Conservation (phyloP, 2,888 invertebrate species). For the Xestia c-nigrum region DNA sequence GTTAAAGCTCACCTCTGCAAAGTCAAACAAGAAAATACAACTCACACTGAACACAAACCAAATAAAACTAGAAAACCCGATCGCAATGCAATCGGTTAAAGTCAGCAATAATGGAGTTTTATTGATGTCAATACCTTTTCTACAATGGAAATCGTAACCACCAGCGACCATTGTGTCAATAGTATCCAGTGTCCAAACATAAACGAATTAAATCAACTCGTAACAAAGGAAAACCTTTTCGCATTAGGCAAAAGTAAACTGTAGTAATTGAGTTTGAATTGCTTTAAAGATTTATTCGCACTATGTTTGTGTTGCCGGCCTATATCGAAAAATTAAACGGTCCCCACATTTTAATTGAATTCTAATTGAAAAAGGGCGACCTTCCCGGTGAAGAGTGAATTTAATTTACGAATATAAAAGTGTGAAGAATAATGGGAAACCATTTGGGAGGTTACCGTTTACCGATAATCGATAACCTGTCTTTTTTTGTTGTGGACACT, state of each 20-base stretch:
- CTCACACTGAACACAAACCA: conserved; percentile 31
- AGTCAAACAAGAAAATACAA: conserved; percentile 23
- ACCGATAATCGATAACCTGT: conserved; percentile 44
- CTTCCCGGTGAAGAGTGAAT: conserved; percentile 55
- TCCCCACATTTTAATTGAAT: conserved; percentile 80
- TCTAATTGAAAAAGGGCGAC: conserved; percentile 71
- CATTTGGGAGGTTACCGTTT: conserved; percentile 49
- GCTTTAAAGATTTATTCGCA: conserved; percentile 87
- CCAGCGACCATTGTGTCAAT: conserved; percentile 73
- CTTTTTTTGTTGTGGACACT: conserved; percentile 20
- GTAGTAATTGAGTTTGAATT: conserved; percentile 88
- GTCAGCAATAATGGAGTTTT: conserved; percentile 54
- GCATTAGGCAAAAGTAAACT: conserved; percentile 87
- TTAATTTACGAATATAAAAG: conserved; percentile 64
- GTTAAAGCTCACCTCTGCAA: conserved; percentile 14
- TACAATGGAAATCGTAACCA: conserved; percentile 58
- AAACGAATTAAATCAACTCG: conserved; percentile 82
- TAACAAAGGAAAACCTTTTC: conserved; percentile 84
- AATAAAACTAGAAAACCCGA: conserved; percentile 40
- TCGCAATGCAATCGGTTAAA: conserved; percentile 39
- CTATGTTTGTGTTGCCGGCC: conserved; percentile 76
- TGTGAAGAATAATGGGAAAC: conserved; percentile 53
- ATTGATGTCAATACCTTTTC: conserved; percentile 58
- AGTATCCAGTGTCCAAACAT: conserved; percentile 79
- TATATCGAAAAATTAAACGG: conserved; percentile 78